Evolutionary conservation across 2,888 invertebrate genomes (phyloP).

Genomic region (Leptinotarsa tumamoca): DNA sequence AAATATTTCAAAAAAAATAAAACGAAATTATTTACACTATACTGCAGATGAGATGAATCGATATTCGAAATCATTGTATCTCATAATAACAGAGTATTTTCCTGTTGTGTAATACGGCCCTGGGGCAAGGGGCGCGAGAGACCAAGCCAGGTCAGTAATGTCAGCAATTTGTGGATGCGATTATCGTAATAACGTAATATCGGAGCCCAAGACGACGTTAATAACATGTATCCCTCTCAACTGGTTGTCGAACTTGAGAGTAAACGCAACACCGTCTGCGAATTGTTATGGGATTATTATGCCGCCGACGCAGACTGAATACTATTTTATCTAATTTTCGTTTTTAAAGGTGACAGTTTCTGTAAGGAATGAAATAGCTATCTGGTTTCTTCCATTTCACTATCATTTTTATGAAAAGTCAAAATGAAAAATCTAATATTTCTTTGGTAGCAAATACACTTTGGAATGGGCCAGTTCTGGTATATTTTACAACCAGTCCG

Average conservation of each 20-base stretch:
- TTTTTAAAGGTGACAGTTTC: neutral
- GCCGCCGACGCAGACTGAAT: slow-evolving; percentile 20
- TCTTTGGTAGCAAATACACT: no score
- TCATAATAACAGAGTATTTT: slow-evolving; percentile 33
- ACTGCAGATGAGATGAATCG: slow-evolving; percentile 3
- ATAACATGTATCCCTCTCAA: slow-evolving; percentile 46
- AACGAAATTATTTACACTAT: neutral
- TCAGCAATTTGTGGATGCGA: slow-evolving; percentile 57
- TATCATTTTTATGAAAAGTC: no score
- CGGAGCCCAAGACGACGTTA: slow-evolving; percentile 50
- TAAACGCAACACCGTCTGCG: slow-evolving; percentile 26
- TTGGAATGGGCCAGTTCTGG: no score
- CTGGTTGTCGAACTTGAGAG: slow-evolving; percentile 36
- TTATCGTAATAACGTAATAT: slow-evolving; percentile 61
- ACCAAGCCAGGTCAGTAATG: slow-evolving; percentile 55
- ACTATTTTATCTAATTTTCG: neutral
- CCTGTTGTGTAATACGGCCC: slow-evolving; percentile 27
- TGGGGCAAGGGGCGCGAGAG: slow-evolving; percentile 38
- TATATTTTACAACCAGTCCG: no score
- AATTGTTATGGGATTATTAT: slow-evolving; percentile 38
- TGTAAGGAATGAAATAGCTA: no score
- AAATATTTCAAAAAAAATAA: neutral
- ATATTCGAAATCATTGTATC: slow-evolving; percentile 1
- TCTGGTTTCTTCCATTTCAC: neutral
- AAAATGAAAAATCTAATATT: no score